Evolutionary conservation across 2,797 vertebrate species (phyloP), one percentile per base, ranked within the genome.

Genomic region (Anas bernieri): DNA sequence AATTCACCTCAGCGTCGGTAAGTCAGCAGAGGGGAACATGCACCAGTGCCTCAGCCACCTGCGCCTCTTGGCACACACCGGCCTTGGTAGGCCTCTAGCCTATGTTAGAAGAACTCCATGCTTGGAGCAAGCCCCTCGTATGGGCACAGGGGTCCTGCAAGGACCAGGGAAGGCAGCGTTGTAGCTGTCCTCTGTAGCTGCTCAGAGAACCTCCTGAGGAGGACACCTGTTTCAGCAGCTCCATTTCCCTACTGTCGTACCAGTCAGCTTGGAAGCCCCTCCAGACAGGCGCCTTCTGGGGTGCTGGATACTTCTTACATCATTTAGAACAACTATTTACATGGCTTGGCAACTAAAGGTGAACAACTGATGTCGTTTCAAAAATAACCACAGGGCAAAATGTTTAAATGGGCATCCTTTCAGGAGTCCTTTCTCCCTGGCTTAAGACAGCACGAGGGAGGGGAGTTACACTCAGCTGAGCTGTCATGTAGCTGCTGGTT

Each of bases 341-440:
- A 28, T 62, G 86, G n/a, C 63, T 66, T 18, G 58, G 31, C 22
- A 68, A 39, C 39, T 37, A 50, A 67, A 88, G 31, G 12, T 39
- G n/a, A 12, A 15, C 26, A 21, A 22, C 17, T 0, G 1, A 31
- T 16, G 11, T 26, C 9, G 8, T 26, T 45, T 46, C 56, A 35
- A 45, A 45, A 67, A 46, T 35, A 46, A 28, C 41, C 37, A 25
- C 41, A 15, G 43, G 87, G 55, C 11, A 12, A 16, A 16, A 23
- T 15, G 68, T 75, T 93, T 35, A 4, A 54, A 95, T 64, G 7
- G 11, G 7, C 31, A 22, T 46, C 20, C 20, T 46, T 46, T 46
- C 45, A 67, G 16, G n/a, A 78, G 43, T 62, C 31, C 45, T 66
- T 67, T 74, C 48, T 43, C 69, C 26, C 61, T 52, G n/a, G n/a